These are phyloP conservation scores for Drosophila kuntzei DNA, from an alignment of 2,888 invertebrate genomes.

Conservation along the genomic window DNA sequence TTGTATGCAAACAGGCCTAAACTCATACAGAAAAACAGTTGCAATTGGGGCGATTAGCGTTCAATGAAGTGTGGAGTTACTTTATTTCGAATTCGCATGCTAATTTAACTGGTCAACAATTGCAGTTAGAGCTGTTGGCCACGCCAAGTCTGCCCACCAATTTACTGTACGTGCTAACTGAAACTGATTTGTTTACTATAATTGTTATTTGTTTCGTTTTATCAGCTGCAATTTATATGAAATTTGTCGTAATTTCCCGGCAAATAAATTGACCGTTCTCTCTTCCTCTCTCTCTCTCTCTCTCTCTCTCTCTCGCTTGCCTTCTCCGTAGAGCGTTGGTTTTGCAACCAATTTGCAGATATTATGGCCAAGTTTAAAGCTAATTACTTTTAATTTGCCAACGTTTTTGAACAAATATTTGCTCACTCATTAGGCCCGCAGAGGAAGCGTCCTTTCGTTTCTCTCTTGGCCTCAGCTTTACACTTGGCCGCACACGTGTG, in stretches of 20 bases:
- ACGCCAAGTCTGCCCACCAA: constrained; percentile 6
- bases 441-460: constrained; percentile 1
- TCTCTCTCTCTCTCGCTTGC: neutral
- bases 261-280: constrained; percentile 45
- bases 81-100: constrained; percentile 70
- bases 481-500: constrained; percentile 47
- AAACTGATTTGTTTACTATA: constrained; percentile 58
- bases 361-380: constrained; percentile 44
- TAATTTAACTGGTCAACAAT: constrained; percentile 49
- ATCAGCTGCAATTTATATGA: constrained; percentile 42
- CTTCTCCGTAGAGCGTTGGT: neutral
- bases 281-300: neutral
- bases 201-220: constrained; percentile 69
- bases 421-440: constrained; percentile 50
- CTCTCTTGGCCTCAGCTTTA: constrained; percentile 29
- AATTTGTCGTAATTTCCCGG: constrained; percentile 60
- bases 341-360: constrained; percentile 8
- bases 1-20: constrained; percentile 63
- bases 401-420: constrained; percentile 57
- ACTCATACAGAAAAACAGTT: neutral
- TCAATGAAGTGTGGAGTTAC: constrained; percentile 65
- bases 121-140: constrained; percentile 7
- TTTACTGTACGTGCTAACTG: constrained; percentile 11
- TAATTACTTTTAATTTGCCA: constrained; percentile 62
- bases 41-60: constrained; percentile 55